Base-by-base conservation (phyloP, 92 coral and sea anemone species). In the Porites rus region DNA sequence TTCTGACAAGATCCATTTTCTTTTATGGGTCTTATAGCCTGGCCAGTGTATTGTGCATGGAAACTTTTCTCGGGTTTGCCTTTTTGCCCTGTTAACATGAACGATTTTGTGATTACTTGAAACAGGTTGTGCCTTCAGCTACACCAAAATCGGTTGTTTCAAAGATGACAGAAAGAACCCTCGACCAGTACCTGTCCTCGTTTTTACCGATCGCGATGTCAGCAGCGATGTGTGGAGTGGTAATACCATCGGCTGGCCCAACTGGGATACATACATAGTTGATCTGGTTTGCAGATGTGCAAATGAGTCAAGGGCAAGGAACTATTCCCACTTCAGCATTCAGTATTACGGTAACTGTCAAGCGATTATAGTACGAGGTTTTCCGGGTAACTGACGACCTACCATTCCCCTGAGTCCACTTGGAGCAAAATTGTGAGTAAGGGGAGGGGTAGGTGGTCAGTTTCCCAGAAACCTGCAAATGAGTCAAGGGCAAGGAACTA, bases 241-340 rank as follows among this genome's bases (percentile, higher is more conserved):
- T 17, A 66, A 2, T 9, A 12, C 18, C 0, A 75, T 91, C 51
- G 90, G 88, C 20, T 91, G 94, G 94, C 4, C 51, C 31, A 88
- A 91, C 63, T 84, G 75, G 84, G 87, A 84, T 28, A 50, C 85
- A 13, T 91, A 78, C 63, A 46, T 84, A 17, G 82, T 60, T 28
- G 65, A 61, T 22, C 22, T 88, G 59, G 87, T 88, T 12, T 91
- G 94, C 75, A 56, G 88, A 43, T 91, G 94, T 50, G 94, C 94
- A 6, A 46, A 88, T 66, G 75, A 46, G 19, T 87, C 86, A 0
- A 75, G 79, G 20, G 92, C 71, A 4, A 68, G 75, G 13, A 90
- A 84, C 3, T 69, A 78, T 69, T 51, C 46, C 63, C 74, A 86
- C 7, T 91, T 88, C 76, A 89, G 94, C 21, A 16, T 88, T 5